Evolutionary conservation across 2,888 invertebrate species (phyloP), one percentile per base, ranked within the genome.

Genomic region (Psylliodes chrysocephalus): DNA sequence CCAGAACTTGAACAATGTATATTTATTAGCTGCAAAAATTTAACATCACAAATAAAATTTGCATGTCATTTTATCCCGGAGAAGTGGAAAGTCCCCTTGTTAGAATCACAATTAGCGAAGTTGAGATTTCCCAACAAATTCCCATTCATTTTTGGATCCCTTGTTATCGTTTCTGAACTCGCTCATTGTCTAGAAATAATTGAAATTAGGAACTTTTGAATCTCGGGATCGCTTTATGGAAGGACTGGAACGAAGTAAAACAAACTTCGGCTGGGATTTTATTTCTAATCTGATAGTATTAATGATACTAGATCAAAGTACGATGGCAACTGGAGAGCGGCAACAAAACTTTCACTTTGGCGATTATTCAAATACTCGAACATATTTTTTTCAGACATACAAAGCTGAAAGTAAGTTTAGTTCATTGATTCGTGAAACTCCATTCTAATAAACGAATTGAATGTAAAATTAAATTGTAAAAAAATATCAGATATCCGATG

Each of bases 131-230:
- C 46, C 30, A n/a, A 18, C 15, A 56, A 56, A 30, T 56, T 33
- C 35, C 17, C 22, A 22, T 47, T 57, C 35, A 38, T 47, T 57
- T 57, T 57, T 30, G 33, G 25, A 30, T 17, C 28, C 12, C 46
- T 47, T 57, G 57, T 57, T 57, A 57, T 57, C 57, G 44, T 42
- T 47, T 38, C 57, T 38, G 18, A 56, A 56, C 55, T 56, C 55
- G 44, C 44, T 56, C 22, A 56, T 56, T 56, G 55, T 56, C 55
- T 57, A 57, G 19, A 57, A 14, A 47, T 57, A 57, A 57, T 57
- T 57, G 57, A 47, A 57, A 57, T 57, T 47, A 57, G 14, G 57
- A 57, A 57, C 57, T 57, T 57, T 55, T 44, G 55, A 22, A 55
- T 15, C 19, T 19, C 44, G 55, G 44, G 18, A 30, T 18, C 8